Conservation (phyloP, 1,140 invertebrate species). For the Dendroctonus ponderosae region DNA sequence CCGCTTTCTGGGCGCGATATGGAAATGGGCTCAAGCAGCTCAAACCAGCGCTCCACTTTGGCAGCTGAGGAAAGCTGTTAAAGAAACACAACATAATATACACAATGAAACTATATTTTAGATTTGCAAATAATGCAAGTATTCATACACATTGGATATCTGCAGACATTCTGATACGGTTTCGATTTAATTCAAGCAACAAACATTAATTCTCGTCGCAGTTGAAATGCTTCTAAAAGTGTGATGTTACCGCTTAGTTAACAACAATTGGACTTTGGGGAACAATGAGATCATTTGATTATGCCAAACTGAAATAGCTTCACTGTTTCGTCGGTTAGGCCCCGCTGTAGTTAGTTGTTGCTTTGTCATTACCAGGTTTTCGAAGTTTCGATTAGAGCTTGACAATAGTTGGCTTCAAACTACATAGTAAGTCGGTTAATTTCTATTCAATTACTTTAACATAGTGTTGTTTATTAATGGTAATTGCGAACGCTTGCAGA, state of each 20-base stretch:
- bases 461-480: too few species aligned
- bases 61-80: constrained; percentile 64
- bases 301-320: too few species aligned
- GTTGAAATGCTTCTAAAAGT: background rate
- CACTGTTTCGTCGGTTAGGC: too few species aligned
- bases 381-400: too few species aligned
- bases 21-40: constrained; percentile 60
- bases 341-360: too few species aligned
- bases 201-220: background rate
- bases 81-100: background rate
- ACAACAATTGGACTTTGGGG: background rate
- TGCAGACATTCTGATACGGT: background rate
- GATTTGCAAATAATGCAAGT: too few species aligned
- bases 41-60: constrained; percentile 73
- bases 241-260: constrained; percentile 1
- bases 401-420: too few species aligned
- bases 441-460: too few species aligned
- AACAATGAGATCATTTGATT: background rate
- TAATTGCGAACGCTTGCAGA: too few species aligned
- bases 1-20: constrained; percentile 70
- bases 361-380: too few species aligned
- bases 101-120: background rate
- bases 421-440: too few species aligned
- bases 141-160: background rate
- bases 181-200: background rate